These are phyloP conservation scores for Pluvialis apricaria DNA, from an alignment of 2,113 vertebrate genomes.

Conservation along the genomic window DNA sequence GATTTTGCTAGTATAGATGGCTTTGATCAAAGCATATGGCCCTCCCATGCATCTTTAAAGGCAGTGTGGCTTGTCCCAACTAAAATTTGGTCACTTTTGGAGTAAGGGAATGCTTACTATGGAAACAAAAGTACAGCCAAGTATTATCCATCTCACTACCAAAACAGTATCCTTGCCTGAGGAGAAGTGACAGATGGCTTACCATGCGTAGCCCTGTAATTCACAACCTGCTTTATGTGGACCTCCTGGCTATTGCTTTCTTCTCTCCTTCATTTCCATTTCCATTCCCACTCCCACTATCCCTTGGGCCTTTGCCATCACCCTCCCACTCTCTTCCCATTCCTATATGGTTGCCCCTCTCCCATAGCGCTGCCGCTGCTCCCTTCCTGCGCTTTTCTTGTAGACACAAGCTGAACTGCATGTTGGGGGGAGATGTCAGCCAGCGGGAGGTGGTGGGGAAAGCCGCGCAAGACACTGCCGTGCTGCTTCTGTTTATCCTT, in stretches of 20 bases:
- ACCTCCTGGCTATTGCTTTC: conserved; percentile 52
- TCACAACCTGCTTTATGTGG: conserved; percentile 56
- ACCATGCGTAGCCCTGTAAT: conserved; percentile 46
- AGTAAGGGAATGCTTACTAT: neutral
- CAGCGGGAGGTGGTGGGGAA: accelerated
- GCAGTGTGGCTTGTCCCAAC: neutral
- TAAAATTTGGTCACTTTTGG: conserved; percentile 24
- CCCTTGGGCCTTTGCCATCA: conserved; percentile 44
- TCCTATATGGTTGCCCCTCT: neutral
- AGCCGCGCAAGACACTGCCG: neutral
- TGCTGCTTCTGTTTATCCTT: neutral
- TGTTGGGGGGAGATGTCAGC: neutral
- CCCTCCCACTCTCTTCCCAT: conserved; percentile 28
- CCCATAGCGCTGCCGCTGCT: neutral
- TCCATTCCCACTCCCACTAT: conserved; percentile 46
- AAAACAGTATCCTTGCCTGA: conserved; percentile 3
- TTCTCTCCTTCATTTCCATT: conserved; percentile 57
- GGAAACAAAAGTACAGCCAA: conserved; percentile 39
- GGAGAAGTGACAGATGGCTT: conserved; percentile 58
- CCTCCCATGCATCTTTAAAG: conserved; percentile 11
- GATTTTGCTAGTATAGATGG: neutral
- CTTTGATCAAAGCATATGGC: conserved; percentile 48
- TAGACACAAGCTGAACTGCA: neutral
- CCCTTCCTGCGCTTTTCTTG: neutral
- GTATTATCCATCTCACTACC: conserved; percentile 17